Base-by-base conservation (phyloP, 2,888 invertebrate genomes). In the Morinoia aosen region DNA sequence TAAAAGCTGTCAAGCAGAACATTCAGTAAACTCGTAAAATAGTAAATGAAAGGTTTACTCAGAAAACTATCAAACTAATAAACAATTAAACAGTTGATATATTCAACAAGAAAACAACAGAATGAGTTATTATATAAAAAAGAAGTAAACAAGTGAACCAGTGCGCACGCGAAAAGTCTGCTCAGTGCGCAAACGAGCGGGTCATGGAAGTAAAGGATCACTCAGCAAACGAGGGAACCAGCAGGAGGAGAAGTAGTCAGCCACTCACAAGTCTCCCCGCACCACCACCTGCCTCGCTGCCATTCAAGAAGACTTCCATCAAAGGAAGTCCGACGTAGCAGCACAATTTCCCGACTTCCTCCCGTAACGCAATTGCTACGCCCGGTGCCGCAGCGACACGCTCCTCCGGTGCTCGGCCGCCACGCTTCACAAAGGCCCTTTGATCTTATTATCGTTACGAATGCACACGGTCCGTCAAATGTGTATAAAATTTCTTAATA, bases 321-420 rank as follows among this genome's bases (percentile, higher is more conserved):
- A 93, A 93, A 93, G 93, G 93, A 93, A 93, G 93, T 93, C 58
- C 93, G 91, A 91, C 56, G 48, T 8, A 56, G 57, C 57, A 57
- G 57, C 10, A 57, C 57, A 93, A 93, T 93, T 57, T 93, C 93
- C 93, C 48, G 57, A 93, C 93, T 93, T 93, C 93, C 93, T 93
- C 57, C 58, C 11, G 48, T 93, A 93, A 93, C 56, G 93, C 57
- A 93, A 93, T 93, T 93, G 25, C 93, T 10, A 48, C 56, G 57
- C 56, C 56, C 57, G n/a, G 39, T 39, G 4, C 56, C 8, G 40
- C 39, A 90, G 90, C 90, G 93, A 16, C 93, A 56, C 57, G 48
- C 93, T 93, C 93, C 93, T 48, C 90, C 12, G 48, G 14, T 19
- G 40, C 40, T 12, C 40, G 90, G 39, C 90, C 90, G 90, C 48